phyloP scores from a whole-genome alignment of 1,140 invertebrate genomes.

The Monomorium pharaonis region DNA sequence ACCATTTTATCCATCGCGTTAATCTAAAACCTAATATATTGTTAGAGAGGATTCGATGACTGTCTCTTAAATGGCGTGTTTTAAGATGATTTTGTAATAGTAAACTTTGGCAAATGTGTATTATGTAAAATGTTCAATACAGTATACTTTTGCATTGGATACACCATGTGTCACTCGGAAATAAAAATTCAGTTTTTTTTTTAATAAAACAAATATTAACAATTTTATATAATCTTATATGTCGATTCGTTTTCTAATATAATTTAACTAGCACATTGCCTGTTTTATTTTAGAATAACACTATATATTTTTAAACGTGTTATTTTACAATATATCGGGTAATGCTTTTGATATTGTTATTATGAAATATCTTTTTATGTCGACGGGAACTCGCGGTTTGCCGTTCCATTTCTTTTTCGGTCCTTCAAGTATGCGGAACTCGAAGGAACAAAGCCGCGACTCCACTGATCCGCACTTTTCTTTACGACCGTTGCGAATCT shows the following conservation, averaged over 20 bases:
- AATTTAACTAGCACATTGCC: not conserved
- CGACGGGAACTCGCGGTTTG: not conserved
- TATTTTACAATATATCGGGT: not conserved
- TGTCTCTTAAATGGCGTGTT: not conserved
- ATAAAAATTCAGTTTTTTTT: not conserved
- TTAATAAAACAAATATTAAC: too few relatives aligned
- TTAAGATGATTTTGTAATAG: constrained; percentile 20
- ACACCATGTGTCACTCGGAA: not conserved
- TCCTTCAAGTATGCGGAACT: not conserved
- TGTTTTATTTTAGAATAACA: not conserved
- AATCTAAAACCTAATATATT: constrained; percentile 22
- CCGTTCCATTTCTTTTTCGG: not conserved
- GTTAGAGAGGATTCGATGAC: not conserved
- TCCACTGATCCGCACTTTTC: not conserved
- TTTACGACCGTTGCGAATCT: constrained; percentile 35
- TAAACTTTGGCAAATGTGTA: not conserved
- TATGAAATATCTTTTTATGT: not conserved
- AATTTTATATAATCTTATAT: too few relatives aligned
- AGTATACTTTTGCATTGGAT: not conserved
- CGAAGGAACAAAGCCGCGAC: constrained; percentile 2
- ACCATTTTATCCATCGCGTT: too few relatives aligned
- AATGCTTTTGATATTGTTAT: not conserved
- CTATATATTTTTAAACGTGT: not conserved
- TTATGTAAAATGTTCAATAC: constrained; percentile 25
- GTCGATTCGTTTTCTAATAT: too few relatives aligned